A percentile compares a stretch with the other conserved stretches of the same genome.
Evolutionary conservation across 1,140 invertebrate genomes (phyloP).

Genomic region (Lethrus apterus): DNA sequence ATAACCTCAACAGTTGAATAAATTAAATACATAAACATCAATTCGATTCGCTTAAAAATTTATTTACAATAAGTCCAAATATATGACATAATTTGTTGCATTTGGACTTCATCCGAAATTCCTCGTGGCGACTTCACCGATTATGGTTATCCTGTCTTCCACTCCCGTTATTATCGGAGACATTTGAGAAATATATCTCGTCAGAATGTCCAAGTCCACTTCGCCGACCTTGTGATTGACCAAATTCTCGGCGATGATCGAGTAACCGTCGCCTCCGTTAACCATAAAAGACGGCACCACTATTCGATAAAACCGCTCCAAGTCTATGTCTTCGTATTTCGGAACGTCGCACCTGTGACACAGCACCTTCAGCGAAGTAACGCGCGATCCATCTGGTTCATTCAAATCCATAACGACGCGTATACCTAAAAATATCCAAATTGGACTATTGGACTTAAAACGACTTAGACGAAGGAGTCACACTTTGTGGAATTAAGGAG

Average conservation of each 20-base stretch:
- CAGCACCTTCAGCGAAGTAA: conserved; percentile 48
- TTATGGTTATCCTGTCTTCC: conserved; percentile 36
- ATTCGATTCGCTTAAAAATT: too few relatives aligned
- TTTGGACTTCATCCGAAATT: too few relatives aligned
- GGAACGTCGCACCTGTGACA: conserved; percentile 61
- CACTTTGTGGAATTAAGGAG: too few relatives aligned
- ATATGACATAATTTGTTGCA: too few relatives aligned
- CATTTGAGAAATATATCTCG: conserved; percentile 34
- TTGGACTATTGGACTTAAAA: background rate
- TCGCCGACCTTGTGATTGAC: conserved; percentile 25
- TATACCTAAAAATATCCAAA: conserved; percentile 30
- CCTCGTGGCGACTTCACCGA: conserved; percentile 7
- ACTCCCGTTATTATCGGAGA: conserved; percentile 37
- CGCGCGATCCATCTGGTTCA: conserved; percentile 48
- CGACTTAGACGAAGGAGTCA: background rate
- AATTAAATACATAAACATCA: too few relatives aligned
- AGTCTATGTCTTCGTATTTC: conserved; percentile 47
- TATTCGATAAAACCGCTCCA: conserved; percentile 51
- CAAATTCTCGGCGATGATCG: conserved; percentile 36
- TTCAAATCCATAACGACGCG: conserved; percentile 46
- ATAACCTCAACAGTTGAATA: too few relatives aligned
- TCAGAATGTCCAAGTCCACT: conserved; percentile 31
- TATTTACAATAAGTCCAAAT: too few relatives aligned
- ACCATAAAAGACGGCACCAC: conserved; percentile 55
- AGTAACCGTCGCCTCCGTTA: conserved; percentile 56